Evolutionary conservation across 2,888 invertebrate species (phyloP), one percentile per base, ranked within the genome.

Genomic region (Corbicula japonica): DNA sequence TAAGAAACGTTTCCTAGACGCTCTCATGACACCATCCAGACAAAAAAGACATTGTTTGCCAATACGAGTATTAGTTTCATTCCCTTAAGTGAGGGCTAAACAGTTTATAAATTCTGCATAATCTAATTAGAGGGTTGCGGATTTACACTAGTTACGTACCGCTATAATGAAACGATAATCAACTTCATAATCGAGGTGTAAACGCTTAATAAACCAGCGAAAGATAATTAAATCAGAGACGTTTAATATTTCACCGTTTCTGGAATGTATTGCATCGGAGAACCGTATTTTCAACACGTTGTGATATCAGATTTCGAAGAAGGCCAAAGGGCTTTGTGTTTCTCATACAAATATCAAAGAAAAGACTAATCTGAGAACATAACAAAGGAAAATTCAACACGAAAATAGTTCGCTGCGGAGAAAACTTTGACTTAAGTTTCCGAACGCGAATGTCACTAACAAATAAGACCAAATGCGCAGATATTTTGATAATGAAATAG

Each of bases 81-180:
- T 81, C 86, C 86, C 88, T 83, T 85, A 87, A 80, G 88, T 86
- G 87, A 87, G 84, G 86, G 80, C 88, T 87, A 88, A 88, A 88
- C 88, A 87, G 88, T 88, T 88, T 88, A 88, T 88, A 88, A 88
- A 88, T 88, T 87, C 85, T 86, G 83, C 78, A 72, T 74, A 86
- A 88, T 85, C 86, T 77, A 87, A 87, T 88, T 86, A 82, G 38
- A 68, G 75, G 75, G 68, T 71, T 71, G 72, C 46, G 62, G 63
- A 71, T 62, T 77, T 66, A 69, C 77, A 69, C 81, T 60, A 26
- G 23, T 68, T 81, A 78, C 82, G 80, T 83, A 80, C 81, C 71
- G 82, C 80, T 80, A 86, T 83, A 85, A 86, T 84, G 84, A 87
- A 88, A 87, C 83, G 81, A 84, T 88, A 85, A 84, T 86, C 85